These are phyloP conservation scores for Heliopora coerulea DNA, from an alignment of 92 coral and sea anemone species.

Conservation along the genomic window DNA sequence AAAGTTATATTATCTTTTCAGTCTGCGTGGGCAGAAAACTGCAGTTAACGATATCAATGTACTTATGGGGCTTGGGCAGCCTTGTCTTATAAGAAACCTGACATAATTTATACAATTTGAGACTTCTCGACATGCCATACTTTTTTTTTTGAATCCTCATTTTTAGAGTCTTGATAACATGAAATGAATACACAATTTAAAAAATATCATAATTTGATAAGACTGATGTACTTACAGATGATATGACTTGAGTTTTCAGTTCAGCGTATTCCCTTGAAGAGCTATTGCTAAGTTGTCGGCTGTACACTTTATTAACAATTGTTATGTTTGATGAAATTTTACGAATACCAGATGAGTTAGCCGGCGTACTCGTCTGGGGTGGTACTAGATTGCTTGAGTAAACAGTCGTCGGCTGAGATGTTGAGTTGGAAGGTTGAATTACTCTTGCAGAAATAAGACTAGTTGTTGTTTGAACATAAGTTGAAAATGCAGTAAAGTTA, in stretches of 20 bases:
- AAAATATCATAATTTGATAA: neutral
- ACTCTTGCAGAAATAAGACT: neutral
- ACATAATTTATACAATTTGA: no score
- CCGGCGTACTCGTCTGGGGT: neutral
- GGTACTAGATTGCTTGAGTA: neutral
- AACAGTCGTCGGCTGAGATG: neutral
- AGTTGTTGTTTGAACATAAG: no score
- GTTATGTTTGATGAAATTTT: constrained; percentile 11
- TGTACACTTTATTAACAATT: constrained; percentile 16
- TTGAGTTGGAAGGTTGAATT: neutral
- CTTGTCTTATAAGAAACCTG: no score
- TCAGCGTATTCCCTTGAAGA: constrained; percentile 23
- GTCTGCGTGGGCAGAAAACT: no score
- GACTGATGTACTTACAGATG: constrained; percentile 12
- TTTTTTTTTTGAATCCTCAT: no score
- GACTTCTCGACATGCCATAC: no score
- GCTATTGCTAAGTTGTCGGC: constrained; percentile 13
- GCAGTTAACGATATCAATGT: no score
- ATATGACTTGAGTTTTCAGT: constrained; percentile 3
- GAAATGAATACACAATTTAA: no score
- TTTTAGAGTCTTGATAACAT: no score
- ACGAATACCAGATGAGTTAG: constrained; percentile 29
- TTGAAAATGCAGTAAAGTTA: no score
- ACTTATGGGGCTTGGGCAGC: no score
- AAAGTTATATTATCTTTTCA: no score